phyloP scores from a whole-genome alignment of 2,888 invertebrate genomes.

The Pammene fasciana region DNA sequence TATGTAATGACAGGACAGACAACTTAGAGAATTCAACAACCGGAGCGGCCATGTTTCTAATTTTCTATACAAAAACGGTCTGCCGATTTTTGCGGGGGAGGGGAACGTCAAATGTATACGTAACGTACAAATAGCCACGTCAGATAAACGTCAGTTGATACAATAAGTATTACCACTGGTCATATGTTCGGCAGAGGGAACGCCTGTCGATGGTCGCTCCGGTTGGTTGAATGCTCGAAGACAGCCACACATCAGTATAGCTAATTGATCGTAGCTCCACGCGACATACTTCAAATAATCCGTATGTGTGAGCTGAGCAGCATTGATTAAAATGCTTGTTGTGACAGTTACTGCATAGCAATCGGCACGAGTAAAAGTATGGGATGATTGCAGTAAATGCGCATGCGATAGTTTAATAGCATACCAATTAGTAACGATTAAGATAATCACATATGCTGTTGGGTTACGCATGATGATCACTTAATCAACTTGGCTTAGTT shows the following conservation, averaged over 20 bases:
- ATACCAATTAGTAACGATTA: constrained; percentile 21
- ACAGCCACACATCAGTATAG: neutral
- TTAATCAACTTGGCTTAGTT: constrained; percentile 7
- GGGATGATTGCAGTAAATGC: constrained; percentile 20
- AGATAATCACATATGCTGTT: constrained; percentile 13
- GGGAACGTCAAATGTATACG: too few species aligned
- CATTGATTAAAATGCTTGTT: constrained; percentile 49
- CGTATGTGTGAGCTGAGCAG: constrained; percentile 24
- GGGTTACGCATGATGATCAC: neutral
- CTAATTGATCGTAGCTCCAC: constrained; percentile 42
- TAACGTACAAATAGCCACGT: too few species aligned
- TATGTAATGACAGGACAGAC: constrained; percentile 13
- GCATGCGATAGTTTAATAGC: constrained; percentile 26
- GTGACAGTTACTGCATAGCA: constrained; percentile 42
- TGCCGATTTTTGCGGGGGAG: too few species aligned
- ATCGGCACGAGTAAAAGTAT: constrained; percentile 24
- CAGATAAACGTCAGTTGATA: too few species aligned
- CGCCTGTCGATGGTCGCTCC: too few species aligned
- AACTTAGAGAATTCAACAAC: too few species aligned
- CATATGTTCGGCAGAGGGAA: too few species aligned
- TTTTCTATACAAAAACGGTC: too few species aligned
- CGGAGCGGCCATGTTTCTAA: too few species aligned
- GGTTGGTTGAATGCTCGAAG: too few species aligned
- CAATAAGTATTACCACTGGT: too few species aligned
- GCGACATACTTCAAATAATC: constrained; percentile 40